Evolutionary conservation across 2,113 vertebrate genomes (phyloP).

Genomic region (Craseonycteris thonglongyai): DNA sequence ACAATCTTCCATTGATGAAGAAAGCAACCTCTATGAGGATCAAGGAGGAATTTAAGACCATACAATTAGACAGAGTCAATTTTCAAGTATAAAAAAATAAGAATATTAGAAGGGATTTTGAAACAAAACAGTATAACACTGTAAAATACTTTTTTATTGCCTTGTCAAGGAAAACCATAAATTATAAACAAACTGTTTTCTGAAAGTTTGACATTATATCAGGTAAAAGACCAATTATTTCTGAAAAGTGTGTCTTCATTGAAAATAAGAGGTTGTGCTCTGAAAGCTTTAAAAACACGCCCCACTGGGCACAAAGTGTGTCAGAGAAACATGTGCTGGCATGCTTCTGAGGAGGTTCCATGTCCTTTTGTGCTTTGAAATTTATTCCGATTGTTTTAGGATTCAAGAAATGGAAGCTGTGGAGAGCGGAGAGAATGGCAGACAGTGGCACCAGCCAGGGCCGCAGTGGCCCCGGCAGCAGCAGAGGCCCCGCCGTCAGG

Average conservation of each 20-base stretch:
- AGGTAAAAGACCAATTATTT: background rate
- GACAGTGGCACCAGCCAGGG: background rate
- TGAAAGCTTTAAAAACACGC: background rate
- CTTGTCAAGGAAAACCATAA: background rate
- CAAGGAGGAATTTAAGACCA: background rate
- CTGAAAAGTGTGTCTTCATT: background rate
- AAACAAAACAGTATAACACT: background rate
- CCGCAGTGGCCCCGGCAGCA: background rate
- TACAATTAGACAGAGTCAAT: background rate
- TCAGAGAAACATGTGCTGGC: background rate
- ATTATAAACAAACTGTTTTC: background rate
- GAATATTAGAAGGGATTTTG: background rate
- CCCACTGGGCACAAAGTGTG: background rate
- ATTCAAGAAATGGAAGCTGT: constrained; percentile 15
- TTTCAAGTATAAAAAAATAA: background rate
- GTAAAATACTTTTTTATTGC: background rate
- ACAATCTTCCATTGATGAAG: background rate
- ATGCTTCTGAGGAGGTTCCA: background rate
- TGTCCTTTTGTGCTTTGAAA: background rate
- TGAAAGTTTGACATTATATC: background rate
- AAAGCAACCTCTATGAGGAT: background rate
- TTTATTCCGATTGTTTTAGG: constrained; percentile 45
- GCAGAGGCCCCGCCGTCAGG: background rate
- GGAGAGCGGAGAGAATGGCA: background rate
- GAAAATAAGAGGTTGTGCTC: background rate